A percentile compares a stretch with the other conserved stretches of the same genome.
These are phyloP conservation scores for Coregonus sp. DNA, from an alignment of 2,797 vertebrate species.

Conservation along the genomic window DNA sequence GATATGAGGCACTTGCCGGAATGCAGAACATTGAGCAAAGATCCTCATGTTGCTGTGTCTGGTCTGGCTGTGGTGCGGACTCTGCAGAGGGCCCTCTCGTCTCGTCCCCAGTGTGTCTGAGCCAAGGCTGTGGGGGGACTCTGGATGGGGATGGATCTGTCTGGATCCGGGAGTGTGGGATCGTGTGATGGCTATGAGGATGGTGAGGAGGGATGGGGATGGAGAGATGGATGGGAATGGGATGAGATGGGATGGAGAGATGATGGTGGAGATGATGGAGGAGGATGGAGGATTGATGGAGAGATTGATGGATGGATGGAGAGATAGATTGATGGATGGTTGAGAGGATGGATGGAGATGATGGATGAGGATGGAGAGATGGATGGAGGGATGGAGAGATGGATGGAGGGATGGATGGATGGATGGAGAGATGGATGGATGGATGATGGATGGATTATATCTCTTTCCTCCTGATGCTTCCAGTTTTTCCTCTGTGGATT, in stretches of 20 bases:
- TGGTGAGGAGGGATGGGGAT: no score
- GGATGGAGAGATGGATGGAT: neutral
- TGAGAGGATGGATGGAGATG: no score
- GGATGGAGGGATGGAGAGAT: no score
- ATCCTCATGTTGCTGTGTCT: neutral
- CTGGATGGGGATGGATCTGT: no score
- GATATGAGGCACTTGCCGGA: neutral
- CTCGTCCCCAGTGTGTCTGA: conserved; percentile 11
- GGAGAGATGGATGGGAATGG: neutral
- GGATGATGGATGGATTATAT: neutral
- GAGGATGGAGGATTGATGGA: no score
- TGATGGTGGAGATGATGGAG: no score
- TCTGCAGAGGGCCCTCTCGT: neutral
- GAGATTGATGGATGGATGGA: no score
- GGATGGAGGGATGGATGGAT: neutral
- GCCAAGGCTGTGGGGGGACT: no score
- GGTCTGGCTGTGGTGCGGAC: neutral
- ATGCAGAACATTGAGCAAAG: neutral
- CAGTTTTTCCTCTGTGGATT: neutral
- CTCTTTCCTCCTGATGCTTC: neutral
- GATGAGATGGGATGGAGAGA: neutral
- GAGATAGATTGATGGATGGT: no score
- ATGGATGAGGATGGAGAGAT: no score
- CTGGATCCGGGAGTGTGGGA: no score
- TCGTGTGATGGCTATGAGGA: no score